Evolutionary conservation across 2,797 vertebrate genomes (phyloP).

Genomic region (Chaetodon trifasciatus): DNA sequence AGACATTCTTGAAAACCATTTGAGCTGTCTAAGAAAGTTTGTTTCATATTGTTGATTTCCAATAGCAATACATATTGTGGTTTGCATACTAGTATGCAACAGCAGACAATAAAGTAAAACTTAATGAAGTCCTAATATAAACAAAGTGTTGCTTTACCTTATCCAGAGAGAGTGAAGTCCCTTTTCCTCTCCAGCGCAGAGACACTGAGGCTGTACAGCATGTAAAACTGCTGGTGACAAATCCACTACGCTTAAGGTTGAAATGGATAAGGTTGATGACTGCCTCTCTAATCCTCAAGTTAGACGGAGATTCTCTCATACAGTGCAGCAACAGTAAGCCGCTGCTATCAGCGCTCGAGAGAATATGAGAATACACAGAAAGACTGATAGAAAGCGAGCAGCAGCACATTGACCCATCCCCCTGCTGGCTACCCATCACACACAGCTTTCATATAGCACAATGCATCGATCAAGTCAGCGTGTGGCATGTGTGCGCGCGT

Average conservation of each 20-base stretch:
- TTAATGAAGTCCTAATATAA: not conserved
- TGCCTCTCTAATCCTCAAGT: slow-evolving; percentile 43
- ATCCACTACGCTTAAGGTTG: slow-evolving; percentile 26
- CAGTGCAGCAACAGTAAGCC: slow-evolving; percentile 31
- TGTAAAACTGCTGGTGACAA: slow-evolving; percentile 37
- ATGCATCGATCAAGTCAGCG: slow-evolving; percentile 71
- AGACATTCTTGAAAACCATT: not conserved
- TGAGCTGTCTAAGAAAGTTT: not conserved
- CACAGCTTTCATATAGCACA: slow-evolving; percentile 68
- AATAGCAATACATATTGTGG: not conserved
- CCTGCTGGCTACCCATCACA: slow-evolving; percentile 75
- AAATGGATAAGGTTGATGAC: slow-evolving; percentile 33
- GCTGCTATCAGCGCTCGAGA: slow-evolving; percentile 47
- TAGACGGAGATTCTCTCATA: slow-evolving; percentile 41
- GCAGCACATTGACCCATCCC: slow-evolving; percentile 74
- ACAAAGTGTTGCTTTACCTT: slow-evolving; percentile 60
- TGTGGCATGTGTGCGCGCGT: slow-evolving; percentile 37
- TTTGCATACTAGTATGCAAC: not conserved
- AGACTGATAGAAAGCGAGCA: slow-evolving; percentile 46
- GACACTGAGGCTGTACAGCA: slow-evolving; percentile 16
- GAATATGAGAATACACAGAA: slow-evolving; percentile 50
- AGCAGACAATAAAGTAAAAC: not conserved
- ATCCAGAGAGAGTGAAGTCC: slow-evolving; percentile 28
- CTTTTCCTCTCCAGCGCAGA: slow-evolving; percentile 38
- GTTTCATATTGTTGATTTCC: not conserved